Evolutionary conservation across 2,888 invertebrate species (phyloP), one percentile per base, ranked within the genome.

Genomic region (Yponomeuta sedellus): DNA sequence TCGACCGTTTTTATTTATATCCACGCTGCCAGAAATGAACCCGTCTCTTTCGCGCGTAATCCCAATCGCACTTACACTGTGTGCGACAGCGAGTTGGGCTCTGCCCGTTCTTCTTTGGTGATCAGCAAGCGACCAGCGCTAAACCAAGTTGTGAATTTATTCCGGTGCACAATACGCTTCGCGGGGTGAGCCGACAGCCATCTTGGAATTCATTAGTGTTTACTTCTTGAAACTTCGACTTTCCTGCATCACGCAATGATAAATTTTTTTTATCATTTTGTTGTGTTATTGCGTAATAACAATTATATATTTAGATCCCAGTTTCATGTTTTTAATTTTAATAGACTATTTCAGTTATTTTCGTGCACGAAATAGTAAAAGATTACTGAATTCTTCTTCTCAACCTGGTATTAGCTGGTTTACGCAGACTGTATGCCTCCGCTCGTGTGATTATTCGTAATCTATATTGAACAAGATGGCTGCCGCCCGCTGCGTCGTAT

Each of bases 111-210:
- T 44, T 11, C 67, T 67, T 70, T 71, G 72, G 68, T 69, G 70
- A 71, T 70, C 73, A 71, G 69, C 72, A 74, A 72, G 28, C 10
- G 20, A 19, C 73, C 78, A 78, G 75, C 77, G 76, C 74, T 72
- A 70, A 71, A 71, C 74, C 69, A 70, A 75, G 78, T 79, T 76
- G 76, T 79, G 80, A 82, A 82, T 82, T 82, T 83, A 83, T 85
- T 81, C 83, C 82, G 83, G 80, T 83, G 80, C 79, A 81, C 72
- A 73, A 73, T 73, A 75, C 72, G 74, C 71, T 70, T 70, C 62
- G 67, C 71, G 25, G 25, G 3, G 62, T 10, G 44, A 19, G 40
- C 10, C 68, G 73, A 71, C 79, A 72, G 84, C 85, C 85, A 85
- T 85, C 69, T 85, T 85, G 62, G 82, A 68, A 71, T 72, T 52